Conservation (phyloP, 2,888 invertebrate species). For the Venusia cambrica region DNA sequence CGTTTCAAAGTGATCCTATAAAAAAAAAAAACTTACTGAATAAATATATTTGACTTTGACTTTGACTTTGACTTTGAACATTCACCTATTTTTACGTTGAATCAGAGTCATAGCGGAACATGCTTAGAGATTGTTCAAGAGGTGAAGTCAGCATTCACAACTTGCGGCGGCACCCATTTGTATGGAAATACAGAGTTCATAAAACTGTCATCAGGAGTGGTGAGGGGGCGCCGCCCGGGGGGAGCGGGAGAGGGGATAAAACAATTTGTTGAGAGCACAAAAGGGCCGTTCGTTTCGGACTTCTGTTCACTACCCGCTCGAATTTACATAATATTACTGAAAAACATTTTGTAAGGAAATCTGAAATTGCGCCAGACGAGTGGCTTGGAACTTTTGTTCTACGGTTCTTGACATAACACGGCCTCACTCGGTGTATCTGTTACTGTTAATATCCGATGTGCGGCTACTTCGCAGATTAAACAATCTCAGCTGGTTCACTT, state of each 20-base stretch:
- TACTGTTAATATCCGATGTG: too few relatives aligned
- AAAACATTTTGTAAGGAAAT: slow-evolving; percentile 32
- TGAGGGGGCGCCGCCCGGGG: slow-evolving; percentile 9
- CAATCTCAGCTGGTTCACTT: too few relatives aligned
- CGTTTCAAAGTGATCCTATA: too few relatives aligned
- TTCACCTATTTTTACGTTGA: too few relatives aligned
- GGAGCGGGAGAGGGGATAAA: slow-evolving; percentile 36
- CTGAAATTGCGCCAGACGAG: slow-evolving; percentile 30
- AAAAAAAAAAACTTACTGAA: too few relatives aligned
- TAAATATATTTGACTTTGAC: too few relatives aligned
- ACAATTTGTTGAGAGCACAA: slow-evolving; percentile 49
- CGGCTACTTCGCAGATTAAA: too few relatives aligned
- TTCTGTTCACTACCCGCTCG: slow-evolving; percentile 44
- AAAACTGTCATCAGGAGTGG: slow-evolving; percentile 47
- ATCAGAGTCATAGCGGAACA: background rate
- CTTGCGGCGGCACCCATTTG: too few relatives aligned
- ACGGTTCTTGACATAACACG: too few relatives aligned
- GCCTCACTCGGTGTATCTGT: too few relatives aligned
- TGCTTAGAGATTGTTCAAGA: slow-evolving; percentile 11
- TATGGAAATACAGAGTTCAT: slow-evolving; percentile 50
- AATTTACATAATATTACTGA: slow-evolving; percentile 45
- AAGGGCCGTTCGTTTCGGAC: slow-evolving; percentile 41
- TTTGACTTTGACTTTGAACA: too few relatives aligned
- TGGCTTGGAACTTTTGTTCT: slow-evolving; percentile 57
- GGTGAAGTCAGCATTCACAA: slow-evolving; percentile 30